These are phyloP conservation scores for Nymphalis urticae DNA, from an alignment of 2,888 invertebrate genomes.

Conservation along the genomic window DNA sequence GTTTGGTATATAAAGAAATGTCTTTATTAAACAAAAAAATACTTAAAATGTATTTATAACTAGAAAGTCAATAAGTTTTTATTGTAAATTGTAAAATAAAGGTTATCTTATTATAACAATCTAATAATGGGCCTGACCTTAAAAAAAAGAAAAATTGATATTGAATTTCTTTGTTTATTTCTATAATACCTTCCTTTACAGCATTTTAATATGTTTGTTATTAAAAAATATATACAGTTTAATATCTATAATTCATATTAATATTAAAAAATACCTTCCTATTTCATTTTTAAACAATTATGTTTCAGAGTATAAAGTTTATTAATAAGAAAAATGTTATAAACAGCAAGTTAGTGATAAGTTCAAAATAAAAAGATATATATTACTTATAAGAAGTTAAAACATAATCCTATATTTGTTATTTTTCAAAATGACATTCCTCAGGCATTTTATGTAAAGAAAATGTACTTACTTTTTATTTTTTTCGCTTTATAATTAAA, in stretches of 20 bases:
- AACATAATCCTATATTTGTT: slow-evolving; percentile 3
- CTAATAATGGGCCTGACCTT: not conserved
- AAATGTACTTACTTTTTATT: slow-evolving; percentile 4
- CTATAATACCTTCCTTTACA: not conserved
- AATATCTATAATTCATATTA: not conserved
- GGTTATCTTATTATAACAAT: not conserved
- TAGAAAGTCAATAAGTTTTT: not conserved
- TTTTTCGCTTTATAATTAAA: not conserved
- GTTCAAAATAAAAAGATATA: not conserved
- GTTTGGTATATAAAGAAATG: slow-evolving; percentile 50
- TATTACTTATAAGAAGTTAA: not conserved
- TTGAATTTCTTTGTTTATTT: not conserved
- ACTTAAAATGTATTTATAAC: slow-evolving; percentile 26
- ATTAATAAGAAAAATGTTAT: slow-evolving; percentile 3
- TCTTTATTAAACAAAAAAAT: not conserved
- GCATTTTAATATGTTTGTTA: not conserved
- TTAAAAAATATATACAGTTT: not conserved
- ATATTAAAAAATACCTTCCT: not conserved
- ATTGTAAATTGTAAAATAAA: not conserved
- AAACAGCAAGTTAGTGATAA: slow-evolving; percentile 3
- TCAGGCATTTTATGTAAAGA: slow-evolving; percentile 14
- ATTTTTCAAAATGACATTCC: slow-evolving; percentile 20
- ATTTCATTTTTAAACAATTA: not conserved
- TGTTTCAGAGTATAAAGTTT: not conserved
- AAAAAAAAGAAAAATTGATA: too few species aligned